A percentile compares a stretch with the other conserved stretches of the same genome.
phyloP scores from a whole-genome alignment of 2,888 invertebrate genomes.

The Drosophila quinaria region DNA sequence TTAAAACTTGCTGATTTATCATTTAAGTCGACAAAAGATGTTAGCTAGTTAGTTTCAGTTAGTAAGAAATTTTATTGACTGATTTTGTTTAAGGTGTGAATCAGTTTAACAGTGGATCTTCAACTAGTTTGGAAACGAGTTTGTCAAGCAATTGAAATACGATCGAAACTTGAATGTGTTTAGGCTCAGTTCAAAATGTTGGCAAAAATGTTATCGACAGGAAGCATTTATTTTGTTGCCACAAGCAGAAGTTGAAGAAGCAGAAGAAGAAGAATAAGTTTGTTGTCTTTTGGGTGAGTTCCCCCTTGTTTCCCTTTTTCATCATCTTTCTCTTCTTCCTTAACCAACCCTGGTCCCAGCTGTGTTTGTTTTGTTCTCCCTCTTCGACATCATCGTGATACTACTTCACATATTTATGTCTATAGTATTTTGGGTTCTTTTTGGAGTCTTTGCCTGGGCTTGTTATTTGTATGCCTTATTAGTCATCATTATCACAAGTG shows the following conservation, averaged over 20 bases:
- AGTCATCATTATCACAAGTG: conserved; percentile 82
- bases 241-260: neutral
- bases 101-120: neutral
- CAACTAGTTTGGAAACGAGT: conserved; percentile 6
- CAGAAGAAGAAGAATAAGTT: conserved; percentile 5
- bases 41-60: neutral
- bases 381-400: conserved; percentile 9
- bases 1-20: conserved; percentile 1
- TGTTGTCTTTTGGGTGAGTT: conserved; percentile 21
- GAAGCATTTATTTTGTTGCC: conserved; percentile 24
- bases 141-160: conserved; percentile 3
- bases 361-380: conserved; percentile 61
- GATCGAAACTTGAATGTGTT: neutral
- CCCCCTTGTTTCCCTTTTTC: neutral
- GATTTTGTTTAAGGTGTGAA: conserved; percentile 11
- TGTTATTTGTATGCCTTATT: conserved; percentile 73
- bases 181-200: neutral
- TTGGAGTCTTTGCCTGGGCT: conserved; percentile 44
- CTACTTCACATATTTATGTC: conserved; percentile 8
- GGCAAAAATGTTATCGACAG: conserved; percentile 16
- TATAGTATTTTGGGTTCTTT: conserved; percentile 28
- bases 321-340: neutral
- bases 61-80: neutral
- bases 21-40: conserved; percentile 3
- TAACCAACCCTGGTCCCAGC: conserved; percentile 44